A percentile compares a stretch with the other conserved stretches of the same genome.
phyloP scores from a whole-genome alignment of 2,797 vertebrate species.

The Selene dorsalis region DNA sequence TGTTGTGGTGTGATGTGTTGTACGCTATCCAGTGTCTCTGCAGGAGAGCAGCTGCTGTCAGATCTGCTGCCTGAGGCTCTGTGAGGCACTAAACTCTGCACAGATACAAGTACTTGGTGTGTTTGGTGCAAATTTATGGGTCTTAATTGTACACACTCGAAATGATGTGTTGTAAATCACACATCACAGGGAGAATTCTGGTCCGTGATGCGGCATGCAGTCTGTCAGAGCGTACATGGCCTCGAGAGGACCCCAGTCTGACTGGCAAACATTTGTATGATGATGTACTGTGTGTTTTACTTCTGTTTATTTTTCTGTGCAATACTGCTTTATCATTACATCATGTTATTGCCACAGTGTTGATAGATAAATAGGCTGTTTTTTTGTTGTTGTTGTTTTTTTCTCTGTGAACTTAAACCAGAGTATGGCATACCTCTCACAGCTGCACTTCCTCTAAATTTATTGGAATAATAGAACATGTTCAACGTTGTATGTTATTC shows the following conservation, averaged over 20 bases:
- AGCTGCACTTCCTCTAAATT: background rate
- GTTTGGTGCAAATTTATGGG: slow-evolving; percentile 63
- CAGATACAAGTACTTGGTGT: slow-evolving; percentile 59
- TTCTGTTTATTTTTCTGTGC: slow-evolving; percentile 61
- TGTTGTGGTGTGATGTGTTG: slow-evolving; percentile 27
- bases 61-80: slow-evolving; percentile 53
- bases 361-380: slow-evolving; percentile 48
- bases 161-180: slow-evolving; percentile 75
- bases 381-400: too few species aligned
- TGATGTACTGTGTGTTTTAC: slow-evolving; percentile 27
- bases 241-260: slow-evolving; percentile 53
- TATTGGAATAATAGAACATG: background rate
- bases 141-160: slow-evolving; percentile 66
- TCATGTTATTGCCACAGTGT: slow-evolving; percentile 54
- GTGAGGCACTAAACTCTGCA: slow-evolving; percentile 36
- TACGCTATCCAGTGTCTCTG: slow-evolving; percentile 38
- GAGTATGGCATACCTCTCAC: slow-evolving; percentile 4
- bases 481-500: background rate
- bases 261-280: slow-evolving; percentile 52
- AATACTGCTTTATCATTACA: slow-evolving; percentile 54
- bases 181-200: slow-evolving; percentile 40
- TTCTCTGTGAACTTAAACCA: slow-evolving; percentile 35
- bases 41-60: slow-evolving; percentile 44
- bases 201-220: slow-evolving; percentile 30
- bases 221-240: slow-evolving; percentile 26